These are phyloP conservation scores for Mungos mungo DNA, from an alignment of 2,113 vertebrate species.

Conservation along the genomic window DNA sequence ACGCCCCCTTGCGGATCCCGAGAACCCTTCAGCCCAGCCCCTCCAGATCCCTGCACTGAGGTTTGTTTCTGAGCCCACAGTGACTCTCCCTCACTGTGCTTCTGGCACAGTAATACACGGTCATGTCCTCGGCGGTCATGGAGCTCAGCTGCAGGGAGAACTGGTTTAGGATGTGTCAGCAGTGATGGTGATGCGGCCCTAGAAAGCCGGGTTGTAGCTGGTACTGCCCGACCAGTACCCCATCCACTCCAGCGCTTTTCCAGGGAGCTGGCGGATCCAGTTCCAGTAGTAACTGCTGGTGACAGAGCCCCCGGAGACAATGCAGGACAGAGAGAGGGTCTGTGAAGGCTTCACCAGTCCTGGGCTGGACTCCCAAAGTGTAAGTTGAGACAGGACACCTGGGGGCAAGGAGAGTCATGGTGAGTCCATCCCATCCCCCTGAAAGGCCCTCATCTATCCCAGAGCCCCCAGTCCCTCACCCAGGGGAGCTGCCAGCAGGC, in stretches of 20 bases:
- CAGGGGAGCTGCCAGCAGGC: background rate
- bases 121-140: background rate
- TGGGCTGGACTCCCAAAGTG: background rate
- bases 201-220: background rate
- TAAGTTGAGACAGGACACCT: background rate
- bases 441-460: no score
- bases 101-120: background rate
- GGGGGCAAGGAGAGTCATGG: background rate
- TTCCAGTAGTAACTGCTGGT: background rate
- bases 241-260: constrained; percentile 40
- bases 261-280: constrained; percentile 17
- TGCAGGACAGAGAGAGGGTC: constrained; percentile 8
- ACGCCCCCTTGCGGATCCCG: background rate
- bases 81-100: background rate
- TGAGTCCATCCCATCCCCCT: background rate
- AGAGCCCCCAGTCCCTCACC: background rate
- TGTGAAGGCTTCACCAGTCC: background rate
- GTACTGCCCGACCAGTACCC: background rate
- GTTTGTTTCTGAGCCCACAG: background rate
- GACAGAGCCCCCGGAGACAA: constrained; percentile 1
- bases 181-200: background rate
- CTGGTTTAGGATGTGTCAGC: background rate
- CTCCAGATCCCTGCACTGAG: background rate
- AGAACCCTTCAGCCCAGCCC: no score
- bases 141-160: background rate